Evolutionary conservation across 2,888 invertebrate genomes (phyloP).

Genomic region (Metellina segmentata): DNA sequence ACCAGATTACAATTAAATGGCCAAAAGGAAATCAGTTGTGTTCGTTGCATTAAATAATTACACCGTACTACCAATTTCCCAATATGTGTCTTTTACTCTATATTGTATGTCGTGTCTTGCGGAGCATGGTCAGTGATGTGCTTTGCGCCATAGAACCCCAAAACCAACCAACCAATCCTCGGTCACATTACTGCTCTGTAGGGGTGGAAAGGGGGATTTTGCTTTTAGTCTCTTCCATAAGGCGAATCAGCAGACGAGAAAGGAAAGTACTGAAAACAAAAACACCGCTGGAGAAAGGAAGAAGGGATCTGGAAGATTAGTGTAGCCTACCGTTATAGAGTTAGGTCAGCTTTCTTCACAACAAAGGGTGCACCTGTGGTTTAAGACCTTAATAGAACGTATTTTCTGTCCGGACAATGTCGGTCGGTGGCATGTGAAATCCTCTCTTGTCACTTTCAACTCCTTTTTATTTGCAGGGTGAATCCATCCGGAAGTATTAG

Average conservation of each 20-base stretch:
- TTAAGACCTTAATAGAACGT: slow-evolving; percentile 15
- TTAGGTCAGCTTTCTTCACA: neutral
- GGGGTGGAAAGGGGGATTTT: neutral
- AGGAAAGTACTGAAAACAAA: neutral
- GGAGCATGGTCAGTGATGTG: too few species aligned
- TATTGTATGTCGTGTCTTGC: too few species aligned
- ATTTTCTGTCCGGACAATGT: slow-evolving; percentile 30
- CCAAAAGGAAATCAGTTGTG: too few species aligned
- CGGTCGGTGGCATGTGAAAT: slow-evolving; percentile 23
- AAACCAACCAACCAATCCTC: too few species aligned
- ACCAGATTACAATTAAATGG: too few species aligned
- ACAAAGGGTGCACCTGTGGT: neutral
- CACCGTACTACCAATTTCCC: too few species aligned
- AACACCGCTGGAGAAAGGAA: neutral
- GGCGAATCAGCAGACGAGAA: neutral
- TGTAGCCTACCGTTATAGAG: neutral
- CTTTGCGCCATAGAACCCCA: too few species aligned
- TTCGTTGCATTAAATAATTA: too few species aligned
- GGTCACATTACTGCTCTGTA: neutral
- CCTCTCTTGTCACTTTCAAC: slow-evolving; percentile 39
- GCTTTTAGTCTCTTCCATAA: neutral
- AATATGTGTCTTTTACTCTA: too few species aligned
- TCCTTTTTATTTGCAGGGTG: slow-evolving; percentile 19
- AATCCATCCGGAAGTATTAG: slow-evolving; percentile 38
- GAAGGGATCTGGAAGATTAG: neutral